Base-by-base conservation (phyloP, 2,797 vertebrate species). In the Hippoglossus hippoglossus region DNA sequence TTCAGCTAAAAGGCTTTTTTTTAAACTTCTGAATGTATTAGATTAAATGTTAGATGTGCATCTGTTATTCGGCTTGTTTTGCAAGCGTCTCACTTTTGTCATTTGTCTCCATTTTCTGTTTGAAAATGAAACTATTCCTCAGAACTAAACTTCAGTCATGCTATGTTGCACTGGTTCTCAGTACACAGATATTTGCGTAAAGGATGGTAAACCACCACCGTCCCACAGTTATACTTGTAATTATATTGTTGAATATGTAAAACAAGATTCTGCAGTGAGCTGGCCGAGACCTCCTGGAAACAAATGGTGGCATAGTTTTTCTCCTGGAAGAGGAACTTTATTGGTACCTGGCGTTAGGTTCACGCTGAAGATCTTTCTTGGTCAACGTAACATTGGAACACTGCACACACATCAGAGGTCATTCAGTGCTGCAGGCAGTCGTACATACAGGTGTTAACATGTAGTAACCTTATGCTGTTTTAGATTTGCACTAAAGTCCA, bases 301-400 rank as follows among this genome's bases (percentile, higher is more conserved):
- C 77, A 77, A 79, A 85, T 75, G 67, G 67, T 26, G 63, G 69
- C 64, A 57, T 69, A 67, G 76, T 69, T 61, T 78, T 74, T 28
- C 75, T 81, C 67, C 51, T 79, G 63, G 55, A 83, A 49, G 46
- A 69, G 31, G 63, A 71, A 53, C 55, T 65, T 63, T 75, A 82
- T 81, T 68, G 79, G 81, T 81, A 85, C 81, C 85, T 87, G 88
- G 83, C 83, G 80, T 79, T 62, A 21, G 41, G 28, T 53, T 80
- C 72, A 66, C 77, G 65, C 15, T 79, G 66, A 85, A 84, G 71
- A 76, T 81, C 53, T 67, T 79, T 81, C 82, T 88, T 83, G 86
- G 83, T 87, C 85, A 90, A 75, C 79, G 73, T 73, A 84, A 80
- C 84, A 80, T 75, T 80, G 83, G 77, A 67, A 53, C 65, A 59